Conservation (phyloP, 2,113 vertebrate genomes). For the Nycticebus coucang region DNA sequence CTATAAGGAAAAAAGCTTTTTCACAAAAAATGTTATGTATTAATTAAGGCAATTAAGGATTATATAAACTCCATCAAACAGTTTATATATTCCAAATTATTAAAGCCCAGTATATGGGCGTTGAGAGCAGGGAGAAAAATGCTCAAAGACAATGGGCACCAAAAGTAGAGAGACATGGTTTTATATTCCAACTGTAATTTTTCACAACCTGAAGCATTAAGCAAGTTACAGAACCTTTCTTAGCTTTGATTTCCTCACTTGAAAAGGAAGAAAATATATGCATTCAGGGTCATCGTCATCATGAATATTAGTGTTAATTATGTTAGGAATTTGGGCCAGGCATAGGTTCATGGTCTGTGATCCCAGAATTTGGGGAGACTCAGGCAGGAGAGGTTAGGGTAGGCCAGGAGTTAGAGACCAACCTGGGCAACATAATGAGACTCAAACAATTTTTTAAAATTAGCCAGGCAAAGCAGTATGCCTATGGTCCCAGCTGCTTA, state of each 20-base stretch:
- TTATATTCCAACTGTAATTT: neutral
- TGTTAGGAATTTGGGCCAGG: slow-evolving; percentile 17
- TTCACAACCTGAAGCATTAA: neutral
- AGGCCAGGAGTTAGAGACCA: too few relatives aligned
- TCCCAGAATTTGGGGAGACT: too few relatives aligned
- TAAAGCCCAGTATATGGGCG: neutral
- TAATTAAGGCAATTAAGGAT: neutral
- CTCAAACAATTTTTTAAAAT: too few relatives aligned
- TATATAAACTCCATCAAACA: neutral
- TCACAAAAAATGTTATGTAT: slow-evolving; percentile 23
- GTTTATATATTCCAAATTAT: neutral
- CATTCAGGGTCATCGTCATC: neutral
- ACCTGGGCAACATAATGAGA: too few relatives aligned
- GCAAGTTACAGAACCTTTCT: neutral
- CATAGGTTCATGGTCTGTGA: too few relatives aligned
- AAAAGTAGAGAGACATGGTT: neutral
- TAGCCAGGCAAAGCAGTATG: too few relatives aligned
- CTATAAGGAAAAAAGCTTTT: neutral
- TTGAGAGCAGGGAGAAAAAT: neutral
- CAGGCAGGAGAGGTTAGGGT: too few relatives aligned
- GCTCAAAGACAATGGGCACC: neutral
- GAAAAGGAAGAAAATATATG: neutral
- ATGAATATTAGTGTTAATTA: neutral
- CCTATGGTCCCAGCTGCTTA: too few relatives aligned
- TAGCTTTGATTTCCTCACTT: neutral